A percentile compares a stretch with the other conserved stretches of the same genome.
Evolutionary conservation across 2,888 invertebrate genomes (phyloP).

Genomic region (Amiota minor): DNA sequence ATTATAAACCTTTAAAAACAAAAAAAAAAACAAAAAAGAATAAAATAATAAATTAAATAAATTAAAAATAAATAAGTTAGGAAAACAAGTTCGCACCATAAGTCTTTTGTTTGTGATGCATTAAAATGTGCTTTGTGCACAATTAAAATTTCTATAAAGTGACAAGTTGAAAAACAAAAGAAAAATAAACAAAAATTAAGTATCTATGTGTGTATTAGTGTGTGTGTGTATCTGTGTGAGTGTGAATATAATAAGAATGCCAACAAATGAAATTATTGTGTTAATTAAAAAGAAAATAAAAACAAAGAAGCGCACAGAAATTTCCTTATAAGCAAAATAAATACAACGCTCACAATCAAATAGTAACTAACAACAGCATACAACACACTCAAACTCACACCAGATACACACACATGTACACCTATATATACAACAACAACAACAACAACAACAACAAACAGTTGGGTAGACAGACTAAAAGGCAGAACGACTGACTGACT

Average conservation of each 20-base stretch:
- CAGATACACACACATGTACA: too few relatives aligned
- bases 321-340: slow-evolving; percentile 58
- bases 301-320: slow-evolving; percentile 37
- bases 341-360: too few relatives aligned
- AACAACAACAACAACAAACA: too few relatives aligned
- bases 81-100: slow-evolving; percentile 47
- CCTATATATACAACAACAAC: too few relatives aligned
- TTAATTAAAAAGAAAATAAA: slow-evolving; percentile 65
- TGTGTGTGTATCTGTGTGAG: slow-evolving; percentile 1
- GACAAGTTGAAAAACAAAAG: neutral
- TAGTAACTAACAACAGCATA: too few relatives aligned
- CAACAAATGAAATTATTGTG: slow-evolving; percentile 59
- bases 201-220: neutral
- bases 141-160: neutral
- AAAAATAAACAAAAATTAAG: slow-evolving; percentile 5
- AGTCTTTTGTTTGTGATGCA: slow-evolving; percentile 48
- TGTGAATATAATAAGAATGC: slow-evolving; percentile 43
- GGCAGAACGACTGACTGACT: neutral
- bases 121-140: neutral
- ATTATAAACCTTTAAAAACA: slow-evolving; percentile 46
- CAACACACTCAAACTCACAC: too few relatives aligned
- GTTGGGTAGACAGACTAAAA: neutral
- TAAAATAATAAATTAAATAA: neutral
- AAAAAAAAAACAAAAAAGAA: neutral
- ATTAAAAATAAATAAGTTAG: neutral